Evolutionary conservation across 2,113 vertebrate genomes (phyloP).

Genomic region (Rhea americana): DNA sequence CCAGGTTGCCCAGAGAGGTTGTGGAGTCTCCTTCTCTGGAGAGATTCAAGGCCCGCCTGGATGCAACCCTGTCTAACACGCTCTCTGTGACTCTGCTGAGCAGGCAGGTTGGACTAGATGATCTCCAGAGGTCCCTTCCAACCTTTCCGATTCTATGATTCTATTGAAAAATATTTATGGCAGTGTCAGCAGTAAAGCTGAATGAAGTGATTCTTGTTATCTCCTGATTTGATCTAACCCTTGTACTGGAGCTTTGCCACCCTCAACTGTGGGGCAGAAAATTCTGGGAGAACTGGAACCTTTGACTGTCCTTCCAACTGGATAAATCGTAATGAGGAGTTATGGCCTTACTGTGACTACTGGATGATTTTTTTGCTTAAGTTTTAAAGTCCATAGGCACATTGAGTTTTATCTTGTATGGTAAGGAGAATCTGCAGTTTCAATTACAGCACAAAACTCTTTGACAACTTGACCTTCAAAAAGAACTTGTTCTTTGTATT

Average conservation of each 20-base stretch:
- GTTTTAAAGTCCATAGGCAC: neutral
- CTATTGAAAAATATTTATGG: neutral
- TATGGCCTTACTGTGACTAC: neutral
- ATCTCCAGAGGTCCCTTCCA: too few relatives aligned
- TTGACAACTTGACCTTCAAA: slow-evolving; percentile 14
- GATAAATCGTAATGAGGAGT: neutral
- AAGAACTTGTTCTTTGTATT: slow-evolving; percentile 2
- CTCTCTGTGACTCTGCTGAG: too few relatives aligned
- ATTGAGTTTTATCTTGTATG: neutral
- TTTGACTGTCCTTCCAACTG: neutral
- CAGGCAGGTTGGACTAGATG: too few relatives aligned
- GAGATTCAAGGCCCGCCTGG: too few relatives aligned
- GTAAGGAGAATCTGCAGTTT: neutral
- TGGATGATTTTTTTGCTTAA: neutral
- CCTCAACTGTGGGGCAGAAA: neutral
- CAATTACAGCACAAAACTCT: neutral
- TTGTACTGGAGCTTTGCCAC: neutral
- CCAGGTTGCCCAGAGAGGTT: too few relatives aligned
- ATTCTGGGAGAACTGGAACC: neutral
- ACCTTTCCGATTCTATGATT: too few relatives aligned
- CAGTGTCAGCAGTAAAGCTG: neutral
- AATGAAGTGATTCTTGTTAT: neutral
- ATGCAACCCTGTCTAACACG: too few relatives aligned
- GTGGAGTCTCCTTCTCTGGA: too few relatives aligned
- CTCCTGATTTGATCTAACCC: neutral